A percentile compares a stretch with the other conserved stretches of the same genome.
Conservation (phyloP, 2,797 vertebrate genomes). For the Catharus ustulatus region DNA sequence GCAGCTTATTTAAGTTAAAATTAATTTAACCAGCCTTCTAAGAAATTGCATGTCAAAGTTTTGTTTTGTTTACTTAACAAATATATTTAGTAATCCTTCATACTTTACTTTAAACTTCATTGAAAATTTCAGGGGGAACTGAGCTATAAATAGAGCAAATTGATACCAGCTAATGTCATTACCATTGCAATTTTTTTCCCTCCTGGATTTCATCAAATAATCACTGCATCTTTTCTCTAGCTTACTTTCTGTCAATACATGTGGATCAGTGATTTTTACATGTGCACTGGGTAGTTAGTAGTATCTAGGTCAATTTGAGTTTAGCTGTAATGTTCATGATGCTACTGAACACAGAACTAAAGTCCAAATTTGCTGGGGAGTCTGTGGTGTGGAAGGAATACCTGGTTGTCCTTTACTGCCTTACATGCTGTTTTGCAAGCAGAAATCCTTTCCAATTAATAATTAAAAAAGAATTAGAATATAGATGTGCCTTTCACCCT, state of each 20-base stretch:
- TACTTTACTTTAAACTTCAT: background rate
- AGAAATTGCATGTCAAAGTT: background rate
- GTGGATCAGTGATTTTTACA: background rate
- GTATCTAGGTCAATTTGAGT: background rate
- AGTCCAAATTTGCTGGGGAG: background rate
- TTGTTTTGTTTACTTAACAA: background rate
- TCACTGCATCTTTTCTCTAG: background rate
- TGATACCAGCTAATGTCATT: background rate
- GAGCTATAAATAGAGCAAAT: background rate
- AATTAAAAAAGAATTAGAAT: background rate
- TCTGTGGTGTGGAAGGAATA: background rate
- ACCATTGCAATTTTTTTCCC: no score
- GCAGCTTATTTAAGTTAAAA: background rate
- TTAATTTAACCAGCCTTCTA: background rate
- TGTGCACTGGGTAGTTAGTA: background rate
- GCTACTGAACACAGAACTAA: background rate
- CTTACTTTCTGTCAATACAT: background rate
- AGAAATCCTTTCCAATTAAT: background rate
- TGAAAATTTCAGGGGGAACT: background rate
- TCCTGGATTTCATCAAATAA: background rate
- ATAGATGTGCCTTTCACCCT: background rate
- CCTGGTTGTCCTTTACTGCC: background rate
- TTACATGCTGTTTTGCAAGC: background rate
- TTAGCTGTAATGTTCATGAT: background rate
- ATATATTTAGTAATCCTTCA: background rate